phyloP scores from a whole-genome alignment of 2,888 invertebrate genomes.

The Achlya flavicornis region DNA sequence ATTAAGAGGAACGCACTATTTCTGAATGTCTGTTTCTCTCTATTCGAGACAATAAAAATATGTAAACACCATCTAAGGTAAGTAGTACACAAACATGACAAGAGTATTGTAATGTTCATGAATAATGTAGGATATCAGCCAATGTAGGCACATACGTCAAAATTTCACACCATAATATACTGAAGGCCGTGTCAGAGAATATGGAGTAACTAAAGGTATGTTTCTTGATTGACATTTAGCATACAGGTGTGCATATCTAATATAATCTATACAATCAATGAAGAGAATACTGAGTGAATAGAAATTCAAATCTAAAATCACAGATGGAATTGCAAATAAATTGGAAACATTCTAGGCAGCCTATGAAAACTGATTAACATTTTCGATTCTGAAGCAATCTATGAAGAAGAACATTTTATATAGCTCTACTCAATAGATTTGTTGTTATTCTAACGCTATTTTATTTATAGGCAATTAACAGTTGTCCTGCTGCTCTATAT shows the following conservation, averaged over 20 bases:
- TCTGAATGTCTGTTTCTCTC: neutral
- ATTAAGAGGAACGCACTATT: neutral
- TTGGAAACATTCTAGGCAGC: too few species aligned
- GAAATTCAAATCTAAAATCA: neutral
- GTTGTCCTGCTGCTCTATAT: slow-evolving; percentile 48
- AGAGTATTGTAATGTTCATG: neutral
- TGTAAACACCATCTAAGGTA: neutral
- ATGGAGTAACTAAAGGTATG: slow-evolving; percentile 22
- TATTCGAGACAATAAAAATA: neutral
- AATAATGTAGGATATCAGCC: neutral
- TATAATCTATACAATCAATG: neutral
- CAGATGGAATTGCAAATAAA: neutral
- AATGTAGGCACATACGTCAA: slow-evolving; percentile 10
- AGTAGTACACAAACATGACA: neutral
- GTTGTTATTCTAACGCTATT: slow-evolving; percentile 36
- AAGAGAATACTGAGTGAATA: neutral
- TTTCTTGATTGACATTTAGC: slow-evolving; percentile 13
- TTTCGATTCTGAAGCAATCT: neutral
- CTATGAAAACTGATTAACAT: neutral
- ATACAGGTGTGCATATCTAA: slow-evolving; percentile 16
- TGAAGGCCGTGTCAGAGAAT: slow-evolving; percentile 34
- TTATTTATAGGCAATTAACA: slow-evolving; percentile 71
- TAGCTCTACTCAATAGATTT: neutral
- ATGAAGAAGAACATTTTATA: neutral
- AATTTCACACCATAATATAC: slow-evolving; percentile 47